Evolutionary conservation across 53 echinoderm and acorn worm species (phyloP).

Genomic region (Stichopus horrens): DNA sequence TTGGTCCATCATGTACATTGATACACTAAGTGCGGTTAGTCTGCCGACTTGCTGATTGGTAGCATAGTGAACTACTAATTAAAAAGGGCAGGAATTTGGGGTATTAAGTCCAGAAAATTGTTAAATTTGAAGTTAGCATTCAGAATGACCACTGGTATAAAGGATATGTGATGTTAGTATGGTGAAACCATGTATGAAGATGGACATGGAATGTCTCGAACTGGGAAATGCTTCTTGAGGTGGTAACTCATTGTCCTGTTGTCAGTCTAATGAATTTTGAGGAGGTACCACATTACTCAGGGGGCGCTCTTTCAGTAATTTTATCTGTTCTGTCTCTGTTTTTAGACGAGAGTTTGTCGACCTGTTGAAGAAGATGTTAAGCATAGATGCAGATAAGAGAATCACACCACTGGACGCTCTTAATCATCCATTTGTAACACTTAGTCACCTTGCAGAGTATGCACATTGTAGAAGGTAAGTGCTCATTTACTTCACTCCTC

Average conservation of each 20-base stretch:
- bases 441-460: slow-evolving; percentile 91
- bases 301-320: too few relatives aligned
- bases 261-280: not conserved
- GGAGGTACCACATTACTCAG: not conserved
- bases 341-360: slow-evolving; percentile 96
- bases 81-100: too few relatives aligned
- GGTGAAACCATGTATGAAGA: not conserved
- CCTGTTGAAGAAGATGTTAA: slow-evolving; percentile 94
- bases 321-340: not conserved
- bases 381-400: slow-evolving; percentile 96
- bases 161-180: too few relatives aligned
- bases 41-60: too few relatives aligned
- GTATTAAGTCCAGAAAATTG: too few relatives aligned
- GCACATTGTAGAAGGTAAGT: slow-evolving; percentile 97
- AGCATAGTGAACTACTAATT: too few relatives aligned
- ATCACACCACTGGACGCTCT: slow-evolving; percentile 89
- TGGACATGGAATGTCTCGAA: not conserved
- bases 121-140: too few relatives aligned
- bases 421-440: slow-evolving; percentile 88
- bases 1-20: too few relatives aligned
- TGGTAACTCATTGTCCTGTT: not conserved
- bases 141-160: too few relatives aligned
- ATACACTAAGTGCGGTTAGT: too few relatives aligned
- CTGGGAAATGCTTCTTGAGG: too few relatives aligned
- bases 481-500: not conserved